These are phyloP conservation scores for Melanotaenia parkinsoni DNA, from an alignment of 2,797 vertebrate species.

Conservation along the genomic window DNA sequence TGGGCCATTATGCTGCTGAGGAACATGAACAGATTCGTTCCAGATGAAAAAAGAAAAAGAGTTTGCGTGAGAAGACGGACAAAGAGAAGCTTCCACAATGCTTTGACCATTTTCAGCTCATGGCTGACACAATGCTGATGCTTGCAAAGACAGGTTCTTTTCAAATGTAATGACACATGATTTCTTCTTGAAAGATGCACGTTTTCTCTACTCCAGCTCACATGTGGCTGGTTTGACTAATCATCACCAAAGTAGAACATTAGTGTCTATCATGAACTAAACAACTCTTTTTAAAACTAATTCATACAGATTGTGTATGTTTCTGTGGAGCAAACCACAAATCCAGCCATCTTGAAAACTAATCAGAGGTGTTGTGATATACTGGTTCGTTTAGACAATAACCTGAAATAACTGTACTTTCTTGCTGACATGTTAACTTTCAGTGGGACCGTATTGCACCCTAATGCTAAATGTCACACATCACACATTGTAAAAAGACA, in stretches of 20 bases:
- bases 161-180: not conserved
- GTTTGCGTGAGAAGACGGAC: slow-evolving; percentile 1
- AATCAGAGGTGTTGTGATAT: too few species aligned
- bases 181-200: not conserved
- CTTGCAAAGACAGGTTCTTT: not conserved
- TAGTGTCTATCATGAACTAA: not conserved
- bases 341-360: not conserved
- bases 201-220: not conserved
- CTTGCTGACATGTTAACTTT: not conserved
- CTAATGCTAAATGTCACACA: too few species aligned
- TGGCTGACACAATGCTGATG: not conserved
- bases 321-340: not conserved
- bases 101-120: not conserved
- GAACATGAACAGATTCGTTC: slow-evolving; percentile 12
- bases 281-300: not conserved
- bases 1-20: slow-evolving; percentile 26
- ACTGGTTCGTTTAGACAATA: too few species aligned
- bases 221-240: not conserved
- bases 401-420: not conserved
- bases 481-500: too few species aligned
- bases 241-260: not conserved
- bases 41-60: not conserved
- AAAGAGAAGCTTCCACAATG: not conserved
- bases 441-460: too few species aligned
- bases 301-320: not conserved